phyloP scores from a whole-genome alignment of 2,888 invertebrate species.

The Drosophila borborema region DNA sequence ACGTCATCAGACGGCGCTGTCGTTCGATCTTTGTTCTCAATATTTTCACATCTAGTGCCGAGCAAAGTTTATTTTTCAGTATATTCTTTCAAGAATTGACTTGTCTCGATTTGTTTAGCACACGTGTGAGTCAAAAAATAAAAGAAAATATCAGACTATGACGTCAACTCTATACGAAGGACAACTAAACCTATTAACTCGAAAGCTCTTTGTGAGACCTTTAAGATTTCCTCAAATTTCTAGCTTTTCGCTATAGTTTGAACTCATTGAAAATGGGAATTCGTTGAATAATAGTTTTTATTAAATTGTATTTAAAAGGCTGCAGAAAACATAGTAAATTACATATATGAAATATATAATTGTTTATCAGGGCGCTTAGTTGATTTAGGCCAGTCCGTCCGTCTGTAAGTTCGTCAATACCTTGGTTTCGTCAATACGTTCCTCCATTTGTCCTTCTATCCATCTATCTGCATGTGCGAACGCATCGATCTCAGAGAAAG shows the following conservation, averaged over 20 bases:
- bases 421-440: no score
- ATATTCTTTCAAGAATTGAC: conserved; percentile 2
- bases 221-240: background rate
- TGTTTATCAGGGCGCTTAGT: no score
- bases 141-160: conserved; percentile 20
- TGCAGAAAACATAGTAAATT: no score
- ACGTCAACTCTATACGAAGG: conserved; percentile 38
- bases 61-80: conserved; percentile 9
- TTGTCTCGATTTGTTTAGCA: conserved; percentile 19
- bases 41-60: conserved; percentile 11
- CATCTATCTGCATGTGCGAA: no score
- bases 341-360: no score
- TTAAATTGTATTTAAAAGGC: no score
- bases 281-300: background rate
- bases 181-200: conserved; percentile 19
- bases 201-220: background rate
- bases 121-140: conserved; percentile 45
- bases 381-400: no score
- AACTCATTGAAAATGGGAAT: background rate
- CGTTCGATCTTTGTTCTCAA: conserved; percentile 31
- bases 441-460: no score
- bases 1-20: conserved; percentile 52
- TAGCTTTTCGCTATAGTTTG: background rate
- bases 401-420: no score
- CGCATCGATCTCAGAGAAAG: no score